Evolutionary conservation across 1,140 invertebrate species (phyloP).

Genomic region (Meloidogyne chitwoodi): DNA sequence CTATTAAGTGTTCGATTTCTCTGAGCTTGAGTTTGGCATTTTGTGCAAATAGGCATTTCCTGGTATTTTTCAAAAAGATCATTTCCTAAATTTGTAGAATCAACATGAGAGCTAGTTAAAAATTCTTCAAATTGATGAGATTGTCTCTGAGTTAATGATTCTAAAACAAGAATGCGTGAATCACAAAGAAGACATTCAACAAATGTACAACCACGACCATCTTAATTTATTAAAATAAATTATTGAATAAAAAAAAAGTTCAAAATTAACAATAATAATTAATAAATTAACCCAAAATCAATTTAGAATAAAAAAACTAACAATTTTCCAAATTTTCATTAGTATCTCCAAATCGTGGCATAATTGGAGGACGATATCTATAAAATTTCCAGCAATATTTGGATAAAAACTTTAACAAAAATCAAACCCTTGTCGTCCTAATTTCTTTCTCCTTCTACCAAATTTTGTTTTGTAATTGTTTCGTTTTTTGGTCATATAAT

Average conservation of each 20-base stretch:
- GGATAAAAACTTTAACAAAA: background rate
- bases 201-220: conserved; percentile 13
- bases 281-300: background rate
- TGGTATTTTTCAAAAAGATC: background rate
- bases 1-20: conserved; percentile 26
- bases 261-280: too few species aligned
- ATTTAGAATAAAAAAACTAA: background rate
- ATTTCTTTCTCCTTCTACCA: conserved; percentile 28
- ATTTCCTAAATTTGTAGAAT: background rate
- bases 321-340: conserved; percentile 20
- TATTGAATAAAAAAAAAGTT: conserved; percentile 5
- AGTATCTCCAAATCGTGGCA: conserved; percentile 27
- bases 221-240: background rate
- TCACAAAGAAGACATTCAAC: conserved; percentile 29
- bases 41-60: conserved; percentile 27
- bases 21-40: conserved; percentile 19
- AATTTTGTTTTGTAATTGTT: conserved; percentile 38
- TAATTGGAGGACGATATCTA: conserved; percentile 34
- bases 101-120: background rate
- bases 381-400: too few species aligned
- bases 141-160: conserved; percentile 18
- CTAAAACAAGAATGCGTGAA: conserved; percentile 19
- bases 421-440: conserved; percentile 24
- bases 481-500: conserved; percentile 39
- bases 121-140: conserved; percentile 7